Percentiles rank a stretch among this genome's conserved stretches.
Conservation (phyloP, 1,140 invertebrate species). For the Patella vulgata region DNA sequence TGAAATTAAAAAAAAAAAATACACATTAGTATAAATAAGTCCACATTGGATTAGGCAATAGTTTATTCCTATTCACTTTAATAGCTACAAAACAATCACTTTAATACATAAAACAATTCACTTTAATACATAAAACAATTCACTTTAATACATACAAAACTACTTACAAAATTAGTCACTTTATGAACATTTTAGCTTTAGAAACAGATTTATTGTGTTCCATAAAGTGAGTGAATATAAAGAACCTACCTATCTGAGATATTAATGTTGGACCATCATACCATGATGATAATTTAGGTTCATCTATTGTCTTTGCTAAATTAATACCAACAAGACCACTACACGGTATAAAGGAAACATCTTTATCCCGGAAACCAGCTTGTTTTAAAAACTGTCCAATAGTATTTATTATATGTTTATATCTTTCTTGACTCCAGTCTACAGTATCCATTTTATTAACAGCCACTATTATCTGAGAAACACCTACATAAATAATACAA, state of each 20-base stretch:
- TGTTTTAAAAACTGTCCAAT: constrained; percentile 91
- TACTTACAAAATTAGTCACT: no score
- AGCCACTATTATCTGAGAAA: constrained; percentile 79
- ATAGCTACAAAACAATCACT: no score
- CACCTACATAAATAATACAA: constrained; percentile 69
- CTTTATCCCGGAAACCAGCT: constrained; percentile 90
- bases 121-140: not conserved
- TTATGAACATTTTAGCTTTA: no score
- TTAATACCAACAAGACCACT: constrained; percentile 96
- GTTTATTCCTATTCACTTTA: no score
- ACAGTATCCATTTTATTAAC: constrained; percentile 72
- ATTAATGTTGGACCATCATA: constrained; percentile 85
- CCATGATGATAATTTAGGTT: constrained; percentile 79
- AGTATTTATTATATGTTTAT: constrained; percentile 86
- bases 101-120: not conserved
- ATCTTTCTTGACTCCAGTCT: constrained; percentile 76
- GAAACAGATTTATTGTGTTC: no score
- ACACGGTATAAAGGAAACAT: constrained; percentile 93
- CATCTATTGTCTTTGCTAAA: constrained; percentile 77
- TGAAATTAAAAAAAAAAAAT: constrained; percentile 36
- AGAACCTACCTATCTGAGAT: constrained; percentile 81
- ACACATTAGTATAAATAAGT: no score
- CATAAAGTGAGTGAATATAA: no score
- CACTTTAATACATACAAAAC: no score
- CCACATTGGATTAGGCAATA: no score